These are phyloP conservation scores for Otus sunia DNA, from an alignment of 2,113 vertebrate species.

Conservation along the genomic window DNA sequence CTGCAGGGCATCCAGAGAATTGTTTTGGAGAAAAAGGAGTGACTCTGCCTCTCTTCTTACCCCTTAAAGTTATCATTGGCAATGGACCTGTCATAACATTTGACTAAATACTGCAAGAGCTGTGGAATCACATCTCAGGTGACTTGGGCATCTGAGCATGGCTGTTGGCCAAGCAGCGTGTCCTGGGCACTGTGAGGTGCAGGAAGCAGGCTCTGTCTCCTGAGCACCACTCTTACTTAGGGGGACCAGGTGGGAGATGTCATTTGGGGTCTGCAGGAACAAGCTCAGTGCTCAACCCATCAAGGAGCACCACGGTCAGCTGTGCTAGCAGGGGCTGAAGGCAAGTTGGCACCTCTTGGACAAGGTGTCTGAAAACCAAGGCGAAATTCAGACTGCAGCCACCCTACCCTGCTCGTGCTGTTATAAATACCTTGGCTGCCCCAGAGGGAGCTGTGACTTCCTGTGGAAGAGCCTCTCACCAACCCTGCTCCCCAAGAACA, in stretches of 20 bases:
- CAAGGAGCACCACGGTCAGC: not conserved
- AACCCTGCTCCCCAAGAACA: fast-evolving
- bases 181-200: fast-evolving
- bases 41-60: not conserved
- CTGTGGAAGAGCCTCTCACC: not conserved
- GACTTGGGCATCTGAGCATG: not conserved
- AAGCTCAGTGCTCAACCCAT: not conserved
- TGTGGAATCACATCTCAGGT: not conserved
- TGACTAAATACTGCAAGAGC: not conserved
- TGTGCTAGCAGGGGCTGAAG: not conserved
- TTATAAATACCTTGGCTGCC: fast-evolving
- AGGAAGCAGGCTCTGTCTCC: not conserved
- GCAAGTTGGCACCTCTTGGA: fast-evolving
- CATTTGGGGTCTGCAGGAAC: not conserved
- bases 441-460: not conserved
- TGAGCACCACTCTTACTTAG: not conserved
- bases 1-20: not conserved
- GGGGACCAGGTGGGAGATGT: not conserved
- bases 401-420: not conserved
- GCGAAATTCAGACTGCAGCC: not conserved
- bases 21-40: not conserved
- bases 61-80: not conserved
- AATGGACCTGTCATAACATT: not conserved
- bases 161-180: not conserved
- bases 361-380: not conserved